Evolutionary conservation across 1,140 invertebrate genomes (phyloP), one percentile per base, ranked within the genome.

Genomic region (Polypedilum vanderplanki): DNA sequence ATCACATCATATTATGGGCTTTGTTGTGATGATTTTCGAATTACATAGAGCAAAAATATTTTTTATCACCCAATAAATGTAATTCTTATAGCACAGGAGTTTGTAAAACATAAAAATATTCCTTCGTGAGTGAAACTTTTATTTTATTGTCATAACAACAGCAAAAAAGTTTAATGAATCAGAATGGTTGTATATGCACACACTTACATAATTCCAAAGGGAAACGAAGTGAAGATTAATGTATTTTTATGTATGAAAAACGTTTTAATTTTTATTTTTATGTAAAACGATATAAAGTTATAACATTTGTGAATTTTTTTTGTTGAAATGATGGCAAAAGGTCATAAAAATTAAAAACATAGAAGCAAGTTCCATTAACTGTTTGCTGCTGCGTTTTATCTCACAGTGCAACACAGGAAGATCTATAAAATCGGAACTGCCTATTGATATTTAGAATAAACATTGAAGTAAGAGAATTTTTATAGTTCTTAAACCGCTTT

Each of bases 211-310:
- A 70, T 70, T n/a, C 17, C 65, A 22, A 9, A 18, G 65, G n/a
- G 18, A n/a, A 67, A 70, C n/a, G 65, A 18, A 70, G 18, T 22
- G 65, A 7, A 70, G 17, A 20, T 70, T 70, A 70, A 70, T 70
- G 65, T 17, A 70, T 18, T 70, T 70, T 70, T 70, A 22, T 22
- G 20, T 70, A 22, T 20, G 17, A 70, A 70, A 70, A 70, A 70
- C 65, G 65, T 70, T 70, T 70, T 70, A 70, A 70, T 70, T 70
- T 33, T 70, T 70, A 70, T 70, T 70, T 70, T 70, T 70, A 70
- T 70, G 65, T 70, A 70, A 70, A 70, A 22, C 65, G 65, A 70
- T 70, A 70, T 70, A 70, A 70, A 70, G 20, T 70, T 70, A 22
- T 70, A 57, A 20, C 65, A 15, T 57, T 12, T 70, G 20, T 18